Conservation (phyloP, 1,140 invertebrate genomes). For the Lasioglossum albipes region DNA sequence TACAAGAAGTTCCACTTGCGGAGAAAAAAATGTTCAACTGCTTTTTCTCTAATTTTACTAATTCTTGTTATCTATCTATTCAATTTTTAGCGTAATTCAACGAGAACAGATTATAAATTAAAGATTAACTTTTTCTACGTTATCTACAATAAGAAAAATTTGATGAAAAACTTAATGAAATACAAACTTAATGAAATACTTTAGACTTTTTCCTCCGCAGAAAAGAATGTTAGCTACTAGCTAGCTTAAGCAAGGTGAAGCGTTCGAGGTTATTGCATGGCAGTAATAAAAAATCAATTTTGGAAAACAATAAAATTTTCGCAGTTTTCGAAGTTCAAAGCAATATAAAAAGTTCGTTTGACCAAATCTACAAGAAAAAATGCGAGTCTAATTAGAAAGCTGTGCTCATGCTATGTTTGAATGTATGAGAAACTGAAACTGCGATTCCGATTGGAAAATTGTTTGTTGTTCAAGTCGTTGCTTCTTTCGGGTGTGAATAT, state of each 20-base stretch:
- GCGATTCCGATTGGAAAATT: background rate
- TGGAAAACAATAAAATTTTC: background rate
- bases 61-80: background rate
- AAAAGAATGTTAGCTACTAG: background rate
- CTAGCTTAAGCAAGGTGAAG: background rate
- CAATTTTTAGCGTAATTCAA: background rate
- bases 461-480: conserved; percentile 16
- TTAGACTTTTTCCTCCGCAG: background rate
- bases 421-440: background rate
- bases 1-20: background rate
- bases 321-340: background rate
- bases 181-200: too few relatives aligned
- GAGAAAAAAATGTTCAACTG: background rate
- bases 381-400: conserved; percentile 23
- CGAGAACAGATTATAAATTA: too few relatives aligned
- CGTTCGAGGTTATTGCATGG: conserved; percentile 6
- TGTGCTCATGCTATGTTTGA: conserved; percentile 10
- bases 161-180: too few relatives aligned
- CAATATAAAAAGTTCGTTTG: background rate
- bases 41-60: background rate
- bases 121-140: too few relatives aligned
- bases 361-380: background rate
- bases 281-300: background rate
- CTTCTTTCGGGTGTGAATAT: background rate
- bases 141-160: too few relatives aligned